Conservation (phyloP, 2,797 vertebrate species). For the Epinephelus coioides region DNA sequence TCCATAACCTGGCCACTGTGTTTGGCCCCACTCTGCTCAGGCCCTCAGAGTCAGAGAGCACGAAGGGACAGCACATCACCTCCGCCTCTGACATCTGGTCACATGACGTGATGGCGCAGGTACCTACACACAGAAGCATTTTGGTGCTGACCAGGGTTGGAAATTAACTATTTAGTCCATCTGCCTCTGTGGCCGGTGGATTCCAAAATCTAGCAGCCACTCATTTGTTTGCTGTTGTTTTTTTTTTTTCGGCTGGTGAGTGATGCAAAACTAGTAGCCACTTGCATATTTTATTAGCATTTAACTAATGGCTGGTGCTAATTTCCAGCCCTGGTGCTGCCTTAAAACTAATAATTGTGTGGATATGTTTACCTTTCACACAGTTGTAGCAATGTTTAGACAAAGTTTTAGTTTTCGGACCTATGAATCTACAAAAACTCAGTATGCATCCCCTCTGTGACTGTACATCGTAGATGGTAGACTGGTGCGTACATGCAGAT, state of each 20-base stretch:
- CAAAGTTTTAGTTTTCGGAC: background rate
- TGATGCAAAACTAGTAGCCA: no score
- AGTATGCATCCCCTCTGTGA: background rate
- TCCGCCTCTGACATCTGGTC: conserved; percentile 98
- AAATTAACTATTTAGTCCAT: no score
- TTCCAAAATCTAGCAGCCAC: no score
- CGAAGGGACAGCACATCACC: conserved; percentile 91
- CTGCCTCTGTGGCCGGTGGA: no score
- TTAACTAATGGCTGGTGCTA: no score
- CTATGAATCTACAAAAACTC: no score
- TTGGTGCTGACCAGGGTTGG: no score
- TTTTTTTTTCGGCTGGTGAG: no score
- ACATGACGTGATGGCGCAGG: conserved; percentile 99
- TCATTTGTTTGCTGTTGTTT: no score
- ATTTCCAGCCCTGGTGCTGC: no score
- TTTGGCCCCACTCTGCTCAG: conserved; percentile 98
- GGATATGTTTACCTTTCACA: background rate
- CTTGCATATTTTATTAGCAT: no score
- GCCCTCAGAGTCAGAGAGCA: conserved; percentile 93
- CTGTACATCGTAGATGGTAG: background rate
- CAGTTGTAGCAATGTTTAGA: background rate
- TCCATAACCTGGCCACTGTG: conserved; percentile 97
- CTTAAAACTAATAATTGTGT: background rate
- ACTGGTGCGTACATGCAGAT: conserved; percentile 9
- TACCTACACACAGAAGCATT: conserved; percentile 50